phyloP scores from a whole-genome alignment of 2,797 vertebrate species.

The Phoebastria nigripes region DNA sequence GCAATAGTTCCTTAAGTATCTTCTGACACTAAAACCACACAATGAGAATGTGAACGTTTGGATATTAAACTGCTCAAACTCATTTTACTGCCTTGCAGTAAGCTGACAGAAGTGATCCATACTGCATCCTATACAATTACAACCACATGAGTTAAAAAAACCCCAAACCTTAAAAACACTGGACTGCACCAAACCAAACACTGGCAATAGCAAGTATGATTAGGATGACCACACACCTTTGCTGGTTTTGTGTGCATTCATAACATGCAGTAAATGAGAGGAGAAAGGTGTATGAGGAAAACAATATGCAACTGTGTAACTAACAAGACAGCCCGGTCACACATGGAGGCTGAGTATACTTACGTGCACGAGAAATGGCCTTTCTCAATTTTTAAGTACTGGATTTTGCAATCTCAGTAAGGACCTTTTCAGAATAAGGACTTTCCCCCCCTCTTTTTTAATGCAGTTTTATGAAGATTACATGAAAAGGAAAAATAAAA shows the following conservation, averaged over 20 bases:
- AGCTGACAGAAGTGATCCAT: neutral
- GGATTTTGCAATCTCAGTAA: neutral
- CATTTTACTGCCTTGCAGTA: neutral
- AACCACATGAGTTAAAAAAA: neutral
- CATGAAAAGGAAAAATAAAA: neutral
- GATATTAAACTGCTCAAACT: neutral
- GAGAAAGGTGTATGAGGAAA: neutral
- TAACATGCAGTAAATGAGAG: neutral
- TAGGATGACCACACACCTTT: neutral
- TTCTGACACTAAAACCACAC: neutral
- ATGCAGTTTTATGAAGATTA: neutral
- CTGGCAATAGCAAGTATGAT: neutral
- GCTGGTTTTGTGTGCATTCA: neutral
- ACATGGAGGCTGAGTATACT: neutral
- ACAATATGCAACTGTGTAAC: neutral
- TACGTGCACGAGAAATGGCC: accelerated
- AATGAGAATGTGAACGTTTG: neutral
- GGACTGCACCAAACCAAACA: neutral
- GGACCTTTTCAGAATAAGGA: neutral
- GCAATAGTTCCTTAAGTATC: neutral
- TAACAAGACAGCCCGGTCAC: neutral
- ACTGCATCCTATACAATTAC: neutral
- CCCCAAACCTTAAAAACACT: neutral
- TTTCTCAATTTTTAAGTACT: neutral
- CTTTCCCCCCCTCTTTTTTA: neutral